Conservation (phyloP, 2,113 vertebrate species). For the Martes martes region DNA sequence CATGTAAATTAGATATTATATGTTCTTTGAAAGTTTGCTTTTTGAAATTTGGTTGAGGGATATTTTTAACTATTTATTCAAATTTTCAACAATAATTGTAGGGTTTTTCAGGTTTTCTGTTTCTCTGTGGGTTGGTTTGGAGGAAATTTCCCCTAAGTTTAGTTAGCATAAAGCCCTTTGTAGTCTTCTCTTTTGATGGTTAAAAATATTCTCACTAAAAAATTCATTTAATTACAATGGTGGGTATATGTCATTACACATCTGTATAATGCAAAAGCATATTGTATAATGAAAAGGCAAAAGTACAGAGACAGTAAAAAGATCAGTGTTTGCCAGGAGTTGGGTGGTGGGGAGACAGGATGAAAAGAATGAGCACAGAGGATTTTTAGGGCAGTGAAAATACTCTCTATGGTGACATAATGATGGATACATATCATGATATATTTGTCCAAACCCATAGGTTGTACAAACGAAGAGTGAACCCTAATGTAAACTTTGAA, state of each 20-base stretch:
- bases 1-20: conserved; percentile 3
- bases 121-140: background rate
- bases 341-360: background rate
- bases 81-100: background rate
- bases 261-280: background rate
- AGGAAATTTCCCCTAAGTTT: background rate
- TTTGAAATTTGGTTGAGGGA: background rate
- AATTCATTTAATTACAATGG: background rate
- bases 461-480: background rate
- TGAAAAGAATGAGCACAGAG: background rate
- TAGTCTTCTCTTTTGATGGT: background rate
- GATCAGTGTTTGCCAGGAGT: background rate
- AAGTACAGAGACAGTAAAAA: background rate
- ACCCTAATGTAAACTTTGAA: background rate
- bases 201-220: conserved; percentile 32
- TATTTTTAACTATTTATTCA: conserved; percentile 8
- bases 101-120: background rate
- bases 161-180: background rate
- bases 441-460: background rate
- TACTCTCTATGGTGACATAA: background rate
- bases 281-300: background rate
- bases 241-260: background rate
- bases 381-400: background rate
- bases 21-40: conserved; percentile 10
- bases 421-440: background rate